Evolutionary conservation across 2,888 invertebrate species (phyloP), one percentile per base, ranked within the genome.

Genomic region (Torymus aiolomorphi): DNA sequence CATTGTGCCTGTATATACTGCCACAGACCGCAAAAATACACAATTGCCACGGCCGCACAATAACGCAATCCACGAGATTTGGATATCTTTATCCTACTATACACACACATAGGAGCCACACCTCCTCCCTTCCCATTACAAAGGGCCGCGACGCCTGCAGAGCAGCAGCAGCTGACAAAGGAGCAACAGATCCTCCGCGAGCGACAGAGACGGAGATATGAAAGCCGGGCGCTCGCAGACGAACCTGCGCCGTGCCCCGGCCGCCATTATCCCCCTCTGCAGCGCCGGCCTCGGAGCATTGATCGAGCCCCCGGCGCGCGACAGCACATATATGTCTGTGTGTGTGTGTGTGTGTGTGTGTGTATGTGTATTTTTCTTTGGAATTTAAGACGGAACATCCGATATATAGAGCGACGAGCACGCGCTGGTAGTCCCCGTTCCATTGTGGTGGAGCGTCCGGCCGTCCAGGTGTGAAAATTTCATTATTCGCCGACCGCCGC

Each of bases 381-480:
- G 20, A 67, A 73, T 73, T 78, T 56, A 57, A 62, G 72, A 63
- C 62, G 56, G 67, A 24, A 71, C 70, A 77, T 65, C 63, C 57
- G 57, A 77, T 65, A 31, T 31, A 31, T 31, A 31, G 31, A 31
- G 31, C 31, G 3, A 76, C 67, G 31, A 14, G 59, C 52, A 16
- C 24, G 24, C 51, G 13, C 42, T n/a, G 57, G 54, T 31, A 31
- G 31, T n/a, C n/a, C 5, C 31, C 49, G 54, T 31, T 10, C 57
- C 20, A 71, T 71, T 71, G 70, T 71, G 13, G 42, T 56, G 54
- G 18, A 2, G 51, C 14, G 16, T 70, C 57, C 20, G 5, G 14
- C 54, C 18, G 20, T 51, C 78, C 78, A 78, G 78, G 78, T 78
- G 78, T 66, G 56, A 56, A 69, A 49, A 56, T 74, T 74, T 56